These are phyloP conservation scores for Drosophila parthenogenetica DNA, from an alignment of 2,888 invertebrate species.

Conservation along the genomic window DNA sequence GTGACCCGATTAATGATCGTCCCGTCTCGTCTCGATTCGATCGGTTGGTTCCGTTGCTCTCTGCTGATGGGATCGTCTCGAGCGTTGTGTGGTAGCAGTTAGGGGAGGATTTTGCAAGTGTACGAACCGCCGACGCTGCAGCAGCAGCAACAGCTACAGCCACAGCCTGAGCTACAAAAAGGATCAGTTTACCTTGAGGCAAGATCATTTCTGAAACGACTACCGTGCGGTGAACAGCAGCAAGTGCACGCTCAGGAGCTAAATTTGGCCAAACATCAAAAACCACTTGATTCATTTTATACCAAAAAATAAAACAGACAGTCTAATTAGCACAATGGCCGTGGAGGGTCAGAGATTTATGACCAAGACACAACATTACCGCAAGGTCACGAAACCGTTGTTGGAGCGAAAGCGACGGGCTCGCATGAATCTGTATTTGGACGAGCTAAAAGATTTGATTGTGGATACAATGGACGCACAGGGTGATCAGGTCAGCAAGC, in stretches of 20 bases:
- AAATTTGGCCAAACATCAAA: slow-evolving; percentile 23
- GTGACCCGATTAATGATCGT: slow-evolving; percentile 71
- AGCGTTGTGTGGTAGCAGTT: slow-evolving; percentile 76
- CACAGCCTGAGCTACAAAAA: slow-evolving; percentile 78
- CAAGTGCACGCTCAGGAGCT: slow-evolving; percentile 38
- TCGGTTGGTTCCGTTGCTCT: slow-evolving; percentile 24
- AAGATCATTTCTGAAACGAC: slow-evolving; percentile 83
- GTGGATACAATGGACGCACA: slow-evolving; percentile 92
- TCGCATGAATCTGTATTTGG: slow-evolving; percentile 95
- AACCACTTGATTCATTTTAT: slow-evolving; percentile 12
- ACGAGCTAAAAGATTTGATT: slow-evolving; percentile 95
- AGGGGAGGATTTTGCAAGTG: slow-evolving; percentile 80
- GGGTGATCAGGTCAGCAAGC: slow-evolving; percentile 94
- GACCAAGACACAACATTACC: slow-evolving; percentile 96
- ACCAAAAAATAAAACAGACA: slow-evolving; percentile 6
- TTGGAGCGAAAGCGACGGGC: slow-evolving; percentile 94
- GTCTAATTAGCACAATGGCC: slow-evolving; percentile 72
- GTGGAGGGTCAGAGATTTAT: slow-evolving; percentile 85
- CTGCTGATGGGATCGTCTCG: slow-evolving; percentile 34
- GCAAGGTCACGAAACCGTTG: slow-evolving; percentile 97
- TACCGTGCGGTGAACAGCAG: slow-evolving; percentile 82
- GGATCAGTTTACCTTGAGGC: slow-evolving; percentile 83
- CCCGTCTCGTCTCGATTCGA: slow-evolving; percentile 59
- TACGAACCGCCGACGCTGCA: slow-evolving; percentile 47
- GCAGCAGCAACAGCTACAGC: slow-evolving; percentile 58